Base-by-base conservation (phyloP, 2,888 invertebrate genomes). In the Apantesis nais region DNA sequence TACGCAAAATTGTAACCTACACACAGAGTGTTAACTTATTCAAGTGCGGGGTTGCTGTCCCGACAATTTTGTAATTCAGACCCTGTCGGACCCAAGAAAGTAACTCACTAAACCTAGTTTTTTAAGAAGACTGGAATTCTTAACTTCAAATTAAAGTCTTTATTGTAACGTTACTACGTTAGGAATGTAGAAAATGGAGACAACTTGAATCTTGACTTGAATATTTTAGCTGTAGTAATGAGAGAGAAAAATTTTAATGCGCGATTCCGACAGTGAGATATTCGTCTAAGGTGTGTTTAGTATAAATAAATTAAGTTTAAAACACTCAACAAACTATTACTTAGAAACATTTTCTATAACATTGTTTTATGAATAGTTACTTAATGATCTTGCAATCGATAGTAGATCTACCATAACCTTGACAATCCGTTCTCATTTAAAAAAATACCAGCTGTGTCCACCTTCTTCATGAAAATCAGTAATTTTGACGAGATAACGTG, bases 81-180 rank as follows among this genome's bases (percentile, higher is more conserved):
- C 39, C 5, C n/a, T 25, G 25, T 19, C 41, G 25, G n/a, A 25
- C 7, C 58, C 29, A 58, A 58, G 29, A 29, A 41, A 63, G 37
- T 25, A 63, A 41, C 25, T 41, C 25, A 41, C 39, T 8, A 14
- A 41, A 25, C 39, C 41, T 41, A 62, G 62, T 41, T 39, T 25
- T 63, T 41, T n/a, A n/a, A 41, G 41, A 29, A n/a, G 25, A 41
- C 41, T 63, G 63, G 41, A 41, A 63, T 63, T 34, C 34, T 37
- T 37, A 12, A 5, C 11, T 25, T 37, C 22, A 62, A 34, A 37
- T 62, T 31, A 62, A 61, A 3, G 22, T 22, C 37, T 62, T n/a
- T 3, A 37, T 11, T 37, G 34, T 62, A 22, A 22, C 22, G n/a
- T 34, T 37, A 22, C 31, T 11, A 22, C 2, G 37, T 37, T 11